Base-by-base conservation (phyloP, 1,140 invertebrate genomes). In the Ceratina australensis region DNA sequence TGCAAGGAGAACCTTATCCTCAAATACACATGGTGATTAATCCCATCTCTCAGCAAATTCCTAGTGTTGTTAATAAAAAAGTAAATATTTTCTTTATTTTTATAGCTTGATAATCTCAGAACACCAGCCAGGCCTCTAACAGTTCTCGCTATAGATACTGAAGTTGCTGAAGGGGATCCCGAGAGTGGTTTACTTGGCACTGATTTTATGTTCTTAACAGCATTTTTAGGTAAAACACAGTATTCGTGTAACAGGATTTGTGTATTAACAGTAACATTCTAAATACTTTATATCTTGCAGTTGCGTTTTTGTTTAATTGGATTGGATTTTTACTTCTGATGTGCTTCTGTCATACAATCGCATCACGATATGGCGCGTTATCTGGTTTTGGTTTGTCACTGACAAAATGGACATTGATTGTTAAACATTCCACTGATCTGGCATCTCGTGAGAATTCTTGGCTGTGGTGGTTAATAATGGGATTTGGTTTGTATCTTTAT, bases 321-420 rank as follows among this genome's bases (percentile, higher is more conserved):
- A 97, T 98, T 89, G 98, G 98, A 64, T 98, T 98, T 89, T 92
- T 98, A 67, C 93, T 98, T 84, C 93, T 98, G 69, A 96, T 98
- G 94, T 98, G 97, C 88, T 97, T 98, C 92, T 98, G 97, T 90
- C 97, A 98, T 89, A 98, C 97, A 54, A 97, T 98, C 87, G 97
- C 98, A 60, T 97, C 97, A 56, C 95, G 97, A 84, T 98, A 98
- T 91, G 98, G 98, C 60, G 98, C 98, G 8, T 90, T 98, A 22
- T 96, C 97, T 73, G 97, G 98, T 56, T 98, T 98, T 89, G 98
- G 97, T 8, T 93, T 98, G 10, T 98, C 97, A 13, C 93, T 98
- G 79, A 97, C 97, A 78, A 98, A 98, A 93, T 98, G 97, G 98
- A 98, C 97, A 26, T 93, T 98, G 57, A 98, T 98, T 87, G 97